Conservation (phyloP, 2,888 invertebrate genomes). For the Hypsopygia costalis region DNA sequence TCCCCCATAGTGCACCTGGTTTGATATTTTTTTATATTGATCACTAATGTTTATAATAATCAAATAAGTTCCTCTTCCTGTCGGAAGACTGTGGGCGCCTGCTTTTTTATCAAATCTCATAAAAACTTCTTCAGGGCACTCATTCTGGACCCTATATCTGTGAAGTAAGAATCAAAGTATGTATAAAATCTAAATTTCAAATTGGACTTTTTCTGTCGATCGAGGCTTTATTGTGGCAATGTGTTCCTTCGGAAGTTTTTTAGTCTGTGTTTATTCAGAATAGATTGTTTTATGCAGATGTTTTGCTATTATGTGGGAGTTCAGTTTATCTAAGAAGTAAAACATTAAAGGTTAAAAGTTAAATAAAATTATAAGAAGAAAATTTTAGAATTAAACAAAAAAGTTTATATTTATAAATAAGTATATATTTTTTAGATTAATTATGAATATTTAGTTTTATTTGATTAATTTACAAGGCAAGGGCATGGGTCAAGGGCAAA, state of each 20-base stretch:
- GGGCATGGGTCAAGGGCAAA: too few species aligned
- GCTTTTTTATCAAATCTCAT: conserved; percentile 40
- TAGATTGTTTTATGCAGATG: conserved; percentile 66
- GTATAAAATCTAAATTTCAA: conserved; percentile 17
- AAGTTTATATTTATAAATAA: too few species aligned
- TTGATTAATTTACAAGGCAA: too few species aligned
- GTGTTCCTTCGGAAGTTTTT: conserved; percentile 55
- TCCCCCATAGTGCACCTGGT: conserved; percentile 62
- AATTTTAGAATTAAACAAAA: too few species aligned
- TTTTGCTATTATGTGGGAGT: conserved; percentile 27
- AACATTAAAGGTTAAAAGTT: background rate
- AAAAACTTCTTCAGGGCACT: conserved; percentile 29
- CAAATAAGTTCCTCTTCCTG: conserved; percentile 78
- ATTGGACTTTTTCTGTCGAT: conserved; percentile 27
- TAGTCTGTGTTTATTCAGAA: conserved; percentile 46
- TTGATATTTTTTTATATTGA: conserved; percentile 51
- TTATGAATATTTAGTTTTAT: too few species aligned
- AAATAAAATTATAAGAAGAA: background rate
- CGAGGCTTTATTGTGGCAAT: conserved; percentile 57
- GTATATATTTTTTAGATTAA: background rate
- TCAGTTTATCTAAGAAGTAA: background rate
- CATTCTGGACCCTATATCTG: conserved; percentile 28
- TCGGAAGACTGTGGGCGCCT: conserved; percentile 70
- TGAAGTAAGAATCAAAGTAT: conserved; percentile 21
- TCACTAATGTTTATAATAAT: conserved; percentile 72